A percentile compares a stretch with the other conserved stretches of the same genome.
Conservation (phyloP, 1,140 invertebrate genomes). For the Drosophila sechellia region DNA sequence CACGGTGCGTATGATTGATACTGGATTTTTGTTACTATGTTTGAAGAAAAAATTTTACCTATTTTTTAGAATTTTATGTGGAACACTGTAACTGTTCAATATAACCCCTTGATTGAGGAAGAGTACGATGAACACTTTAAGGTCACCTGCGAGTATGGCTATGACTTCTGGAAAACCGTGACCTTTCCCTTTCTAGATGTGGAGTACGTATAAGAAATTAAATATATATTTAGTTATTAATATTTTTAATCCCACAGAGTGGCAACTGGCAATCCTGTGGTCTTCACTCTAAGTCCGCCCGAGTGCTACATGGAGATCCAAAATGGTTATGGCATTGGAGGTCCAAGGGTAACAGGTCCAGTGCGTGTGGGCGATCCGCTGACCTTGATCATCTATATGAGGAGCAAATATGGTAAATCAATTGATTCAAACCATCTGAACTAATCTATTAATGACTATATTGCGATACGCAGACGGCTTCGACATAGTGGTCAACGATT, state of each 20-base stretch:
- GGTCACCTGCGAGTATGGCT: constrained; percentile 98
- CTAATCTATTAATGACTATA: constrained; percentile 33
- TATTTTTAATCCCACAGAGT: constrained; percentile 86
- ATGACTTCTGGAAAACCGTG: constrained; percentile 98
- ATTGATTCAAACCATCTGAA: not conserved
- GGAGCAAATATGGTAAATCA: constrained; percentile 93
- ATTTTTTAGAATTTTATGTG: constrained; percentile 96
- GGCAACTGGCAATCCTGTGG: constrained; percentile 95
- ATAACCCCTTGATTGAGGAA: constrained; percentile 96
- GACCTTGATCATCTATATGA: constrained; percentile 96
- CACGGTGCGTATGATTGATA: constrained; percentile 86
- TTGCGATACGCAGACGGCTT: constrained; percentile 91
- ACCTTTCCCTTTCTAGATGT: constrained; percentile 97
- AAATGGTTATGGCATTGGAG: constrained; percentile 93
- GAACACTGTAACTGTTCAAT: constrained; percentile 97
- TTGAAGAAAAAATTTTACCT: constrained; percentile 22
- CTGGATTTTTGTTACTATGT: not conserved
- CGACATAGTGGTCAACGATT: constrained; percentile 98
- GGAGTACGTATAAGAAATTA: constrained; percentile 89
- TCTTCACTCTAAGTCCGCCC: constrained; percentile 96
- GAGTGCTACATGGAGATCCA: constrained; percentile 98
- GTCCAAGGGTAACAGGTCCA: constrained; percentile 93
- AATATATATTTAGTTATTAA: not conserved
- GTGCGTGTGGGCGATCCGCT: constrained; percentile 96
- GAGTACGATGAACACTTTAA: constrained; percentile 96